Evolutionary conservation across 2,113 vertebrate genomes (phyloP).

Genomic region (Phalacrocorax pelagicus): DNA sequence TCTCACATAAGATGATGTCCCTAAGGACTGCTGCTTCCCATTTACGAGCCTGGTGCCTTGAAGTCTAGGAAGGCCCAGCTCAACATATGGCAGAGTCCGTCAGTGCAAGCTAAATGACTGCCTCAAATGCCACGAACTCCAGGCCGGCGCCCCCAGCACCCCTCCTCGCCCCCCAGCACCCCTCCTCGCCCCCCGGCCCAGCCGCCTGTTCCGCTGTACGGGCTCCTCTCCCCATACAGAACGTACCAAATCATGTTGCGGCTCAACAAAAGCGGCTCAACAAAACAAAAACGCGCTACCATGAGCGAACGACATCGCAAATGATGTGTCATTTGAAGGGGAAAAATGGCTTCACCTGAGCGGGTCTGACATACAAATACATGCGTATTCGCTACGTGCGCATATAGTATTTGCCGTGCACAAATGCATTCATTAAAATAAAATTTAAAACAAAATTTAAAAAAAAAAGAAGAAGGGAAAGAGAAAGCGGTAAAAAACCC

Average conservation of each 20-base stretch:
- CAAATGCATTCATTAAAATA: accelerated
- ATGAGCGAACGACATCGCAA: background rate
- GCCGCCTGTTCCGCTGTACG: background rate
- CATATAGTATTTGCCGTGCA: background rate
- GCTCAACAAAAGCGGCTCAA: background rate
- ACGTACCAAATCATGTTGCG: background rate
- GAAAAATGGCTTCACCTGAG: constrained; percentile 23
- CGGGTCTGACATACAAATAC: background rate
- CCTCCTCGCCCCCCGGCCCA: too few species aligned
- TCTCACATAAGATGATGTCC: background rate
- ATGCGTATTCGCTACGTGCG: accelerated
- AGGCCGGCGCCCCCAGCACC: background rate
- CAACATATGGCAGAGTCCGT: constrained; percentile 18
- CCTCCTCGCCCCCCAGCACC: background rate
- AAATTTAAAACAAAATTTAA: background rate
- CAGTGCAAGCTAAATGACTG: background rate
- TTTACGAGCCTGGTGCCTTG: constrained; percentile 22
- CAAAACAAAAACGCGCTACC: background rate
- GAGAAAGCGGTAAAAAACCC: too few species aligned
- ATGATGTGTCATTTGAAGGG: constrained; percentile 2
- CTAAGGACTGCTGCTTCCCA: constrained; percentile 19
- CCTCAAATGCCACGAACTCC: constrained; percentile 9
- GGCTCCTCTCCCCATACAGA: background rate
- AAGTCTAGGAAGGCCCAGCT: constrained; percentile 27
- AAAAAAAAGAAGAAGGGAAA: too few species aligned